Evolutionary conservation across 2,797 vertebrate species (phyloP), one percentile per base, ranked within the genome.

Genomic region (Melanotaenia parkinsoni): DNA sequence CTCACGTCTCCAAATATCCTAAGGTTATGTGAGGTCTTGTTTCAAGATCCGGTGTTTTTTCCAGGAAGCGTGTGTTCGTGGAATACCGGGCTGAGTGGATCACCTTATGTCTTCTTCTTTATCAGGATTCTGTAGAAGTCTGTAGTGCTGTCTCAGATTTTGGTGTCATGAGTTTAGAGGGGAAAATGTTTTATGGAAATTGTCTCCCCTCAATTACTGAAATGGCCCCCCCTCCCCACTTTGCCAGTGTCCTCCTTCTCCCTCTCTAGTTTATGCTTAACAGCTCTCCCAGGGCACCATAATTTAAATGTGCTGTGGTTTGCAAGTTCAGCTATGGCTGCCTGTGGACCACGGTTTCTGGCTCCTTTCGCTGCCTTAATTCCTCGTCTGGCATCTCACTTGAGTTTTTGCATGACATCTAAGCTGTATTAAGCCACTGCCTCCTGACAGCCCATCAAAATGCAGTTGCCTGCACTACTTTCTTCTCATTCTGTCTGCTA

Each of bases 301-400:
- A 82, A 93, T 93, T 94, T 92, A 86, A 93, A 94, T 80, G 74
- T 87, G 79, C 87, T 87, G 86, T 51, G 90, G 90, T 90, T 91
- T 91, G 87, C 84, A 88, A 86, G 89, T 89, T 88, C 84, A 12
- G 79, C 82, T 65, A 9, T 33, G 50, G 81, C 81, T 80, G 79
- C 72, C 82, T 87, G 70, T 40, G 83, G 82, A 79, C 86, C 64
- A 57, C 50, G 73, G 76, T 73, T 74, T 76, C 80, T 82, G 80
- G 76, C 67, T 83, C 80, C 85, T 83, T 80, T 53, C 80, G 84
- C 85, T 76, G 83, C 85, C 65, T 85, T 90, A 86, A 92, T 82
- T 88, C 85, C 81, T 80, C 70, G 70, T 80, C 82, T 85, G 87
- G 84, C 84, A 68, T 85, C 88, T 84, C 69, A 20, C 81, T 80